Percentiles rank a stretch among this genome's conserved stretches.
phyloP scores from a whole-genome alignment of 2,888 invertebrate genomes.

The Drosophila meridionalis region DNA sequence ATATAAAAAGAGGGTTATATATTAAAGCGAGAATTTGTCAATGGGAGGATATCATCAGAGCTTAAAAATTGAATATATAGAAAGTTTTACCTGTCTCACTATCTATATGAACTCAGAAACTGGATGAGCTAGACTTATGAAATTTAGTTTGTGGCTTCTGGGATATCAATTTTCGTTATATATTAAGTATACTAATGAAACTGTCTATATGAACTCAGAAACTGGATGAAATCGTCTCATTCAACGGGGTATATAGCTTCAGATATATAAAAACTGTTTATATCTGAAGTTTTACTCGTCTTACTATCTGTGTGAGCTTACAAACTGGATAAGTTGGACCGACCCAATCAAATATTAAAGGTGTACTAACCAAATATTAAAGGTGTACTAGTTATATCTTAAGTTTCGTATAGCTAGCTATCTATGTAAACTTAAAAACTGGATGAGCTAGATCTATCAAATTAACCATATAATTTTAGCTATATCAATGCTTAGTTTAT shows the following conservation, averaged over 20 bases:
- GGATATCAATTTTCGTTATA: not conserved
- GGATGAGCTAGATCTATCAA: not conserved
- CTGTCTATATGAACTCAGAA: not conserved
- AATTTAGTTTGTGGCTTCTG: not conserved
- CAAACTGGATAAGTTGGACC: too few relatives aligned
- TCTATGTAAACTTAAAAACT: not conserved
- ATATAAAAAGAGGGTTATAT: not conserved
- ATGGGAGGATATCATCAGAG: too few relatives aligned
- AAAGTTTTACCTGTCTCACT: not conserved
- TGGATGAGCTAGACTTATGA: not conserved
- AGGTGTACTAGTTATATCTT: too few relatives aligned
- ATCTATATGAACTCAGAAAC: not conserved
- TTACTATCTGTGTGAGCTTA: too few relatives aligned
- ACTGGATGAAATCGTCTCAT: not conserved
- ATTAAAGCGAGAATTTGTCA: not conserved
- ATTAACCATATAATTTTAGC: too few relatives aligned
- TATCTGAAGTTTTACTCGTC: too few relatives aligned
- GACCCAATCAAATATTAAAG: too few relatives aligned
- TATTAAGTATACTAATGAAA: not conserved
- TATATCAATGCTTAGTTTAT: not conserved
- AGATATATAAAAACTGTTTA: too few relatives aligned
- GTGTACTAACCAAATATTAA: too few relatives aligned
- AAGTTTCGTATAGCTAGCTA: not conserved
- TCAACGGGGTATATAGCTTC: too few relatives aligned
- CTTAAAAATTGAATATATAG: not conserved